phyloP scores from a whole-genome alignment of 2,113 vertebrate genomes.

The Formicarius rufipectus region DNA sequence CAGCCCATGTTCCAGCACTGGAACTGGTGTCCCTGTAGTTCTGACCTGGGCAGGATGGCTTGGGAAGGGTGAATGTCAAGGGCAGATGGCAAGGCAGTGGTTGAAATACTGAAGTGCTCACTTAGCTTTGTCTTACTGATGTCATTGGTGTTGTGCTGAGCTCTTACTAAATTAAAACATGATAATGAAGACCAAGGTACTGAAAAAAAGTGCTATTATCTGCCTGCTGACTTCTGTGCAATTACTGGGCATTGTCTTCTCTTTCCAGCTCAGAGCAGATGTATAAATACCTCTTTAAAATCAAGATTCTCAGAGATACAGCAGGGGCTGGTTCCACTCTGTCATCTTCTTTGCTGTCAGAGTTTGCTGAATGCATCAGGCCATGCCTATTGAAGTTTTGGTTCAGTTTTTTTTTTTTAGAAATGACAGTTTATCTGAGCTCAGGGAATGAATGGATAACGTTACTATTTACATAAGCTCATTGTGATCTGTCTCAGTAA shows the following conservation, averaged over 20 bases:
- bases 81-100: neutral
- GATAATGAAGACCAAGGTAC: rapidly evolving
- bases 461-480: conserved; percentile 56
- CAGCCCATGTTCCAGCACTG: neutral
- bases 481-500: conserved; percentile 64
- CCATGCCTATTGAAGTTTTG: neutral
- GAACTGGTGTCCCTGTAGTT: rapidly evolving
- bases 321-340: neutral
- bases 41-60: neutral
- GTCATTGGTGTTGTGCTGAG: rapidly evolving
- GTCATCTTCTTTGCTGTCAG: rapidly evolving
- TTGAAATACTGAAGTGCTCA: neutral
- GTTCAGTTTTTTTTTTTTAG: rapidly evolving
- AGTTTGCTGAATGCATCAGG: neutral
- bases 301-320: neutral
- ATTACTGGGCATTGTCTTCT: neutral
- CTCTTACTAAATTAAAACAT: neutral
- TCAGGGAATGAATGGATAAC: conserved; percentile 26
- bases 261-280: rapidly evolving
- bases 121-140: neutral
- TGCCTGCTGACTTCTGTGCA: neutral
- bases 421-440: conserved; percentile 50
- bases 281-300: neutral
- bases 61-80: rapidly evolving
- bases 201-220: neutral